A percentile compares a stretch with the other conserved stretches of the same genome.
These are phyloP conservation scores for Catamblyrhynchus diadema DNA, from an alignment of 2,797 vertebrate genomes.

Conservation along the genomic window DNA sequence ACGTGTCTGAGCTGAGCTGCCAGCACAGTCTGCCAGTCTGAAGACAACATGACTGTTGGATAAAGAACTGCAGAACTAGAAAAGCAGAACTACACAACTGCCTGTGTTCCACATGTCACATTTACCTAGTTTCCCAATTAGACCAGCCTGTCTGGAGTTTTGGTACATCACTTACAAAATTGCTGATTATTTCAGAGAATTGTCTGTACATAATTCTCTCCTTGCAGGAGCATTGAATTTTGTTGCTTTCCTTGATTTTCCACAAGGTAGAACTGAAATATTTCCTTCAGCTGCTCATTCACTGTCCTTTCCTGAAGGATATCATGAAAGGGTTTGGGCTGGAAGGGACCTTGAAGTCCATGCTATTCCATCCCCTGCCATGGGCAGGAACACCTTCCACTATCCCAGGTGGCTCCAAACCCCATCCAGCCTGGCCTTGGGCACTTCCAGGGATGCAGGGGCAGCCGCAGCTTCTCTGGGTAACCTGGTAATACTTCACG, in stretches of 20 bases:
- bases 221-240: not conserved
- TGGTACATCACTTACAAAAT: not conserved
- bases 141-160: not conserved
- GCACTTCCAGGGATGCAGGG: not conserved
- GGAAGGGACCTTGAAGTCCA: not conserved
- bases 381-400: not conserved
- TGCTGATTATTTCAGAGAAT: not conserved
- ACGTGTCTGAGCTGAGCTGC: not conserved
- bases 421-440: not conserved
- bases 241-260: not conserved
- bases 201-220: not conserved
- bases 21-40: not conserved
- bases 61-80: not conserved
- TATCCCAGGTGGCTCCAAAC: rapidly evolving
- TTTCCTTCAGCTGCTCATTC: not conserved
- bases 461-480: not conserved
- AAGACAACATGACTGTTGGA: rapidly evolving
- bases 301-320: not conserved
- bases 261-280: not conserved
- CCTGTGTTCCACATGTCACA: rapidly evolving
- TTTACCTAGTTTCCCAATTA: not conserved
- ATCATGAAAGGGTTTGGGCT: not conserved
- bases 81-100: not conserved
- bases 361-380: not conserved
- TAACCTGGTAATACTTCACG: not conserved